Conservation (phyloP, 2,888 invertebrate genomes). For the Napeogenes sylphis region DNA sequence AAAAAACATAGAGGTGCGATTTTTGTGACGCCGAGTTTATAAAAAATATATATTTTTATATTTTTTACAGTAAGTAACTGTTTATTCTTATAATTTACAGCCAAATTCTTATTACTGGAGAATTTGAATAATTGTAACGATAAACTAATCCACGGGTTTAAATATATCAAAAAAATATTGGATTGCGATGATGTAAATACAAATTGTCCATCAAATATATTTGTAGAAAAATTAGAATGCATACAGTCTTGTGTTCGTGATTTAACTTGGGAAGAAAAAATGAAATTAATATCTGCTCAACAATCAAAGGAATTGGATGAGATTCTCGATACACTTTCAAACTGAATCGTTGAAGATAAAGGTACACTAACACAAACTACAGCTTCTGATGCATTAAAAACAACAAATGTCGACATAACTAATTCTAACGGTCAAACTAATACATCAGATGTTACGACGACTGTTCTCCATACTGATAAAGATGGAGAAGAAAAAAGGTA, state of each 20-base stretch:
- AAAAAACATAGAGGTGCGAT: no score
- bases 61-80: not conserved
- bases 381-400: not conserved
- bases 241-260: slow-evolving; percentile 8
- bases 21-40: no score
- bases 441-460: no score
- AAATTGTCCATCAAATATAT: slow-evolving; percentile 18
- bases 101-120: slow-evolving; percentile 5
- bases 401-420: no score
- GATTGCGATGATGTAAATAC: slow-evolving; percentile 12
- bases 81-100: not conserved
- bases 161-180: slow-evolving; percentile 9
- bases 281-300: not conserved
- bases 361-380: not conserved
- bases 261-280: slow-evolving; percentile 8
- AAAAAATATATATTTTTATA: not conserved
- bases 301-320: slow-evolving; percentile 9
- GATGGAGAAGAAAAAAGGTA: no score
- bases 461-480: no score
- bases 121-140: slow-evolving; percentile 14
- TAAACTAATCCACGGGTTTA: slow-evolving; percentile 15
- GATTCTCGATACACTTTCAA: slow-evolving; percentile 4
- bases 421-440: no score
- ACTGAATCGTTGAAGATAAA: not conserved
- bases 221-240: slow-evolving; percentile 16